Conservation (phyloP, 1,140 invertebrate species). For the Leptinotarsa undecemlineata region DNA sequence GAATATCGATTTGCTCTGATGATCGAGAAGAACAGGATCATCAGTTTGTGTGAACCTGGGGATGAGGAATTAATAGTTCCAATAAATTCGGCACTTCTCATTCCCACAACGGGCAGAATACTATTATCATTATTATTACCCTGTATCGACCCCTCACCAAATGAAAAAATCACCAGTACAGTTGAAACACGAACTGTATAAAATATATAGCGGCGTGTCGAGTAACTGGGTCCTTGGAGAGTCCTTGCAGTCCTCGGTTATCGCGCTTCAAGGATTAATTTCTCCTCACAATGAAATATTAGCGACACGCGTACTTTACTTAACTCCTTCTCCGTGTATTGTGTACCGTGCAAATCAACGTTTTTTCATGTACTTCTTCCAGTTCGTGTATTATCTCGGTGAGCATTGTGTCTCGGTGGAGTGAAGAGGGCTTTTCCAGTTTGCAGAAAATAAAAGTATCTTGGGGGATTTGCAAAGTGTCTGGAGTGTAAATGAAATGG, state of each 20-base stretch:
- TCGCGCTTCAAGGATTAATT: slow-evolving; percentile 7
- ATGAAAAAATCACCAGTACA: neutral
- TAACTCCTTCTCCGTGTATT: slow-evolving; percentile 4
- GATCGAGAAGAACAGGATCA: no score
- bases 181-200: no score
- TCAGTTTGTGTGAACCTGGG: no score
- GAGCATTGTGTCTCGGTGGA: slow-evolving; percentile 9
- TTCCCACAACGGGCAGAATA: neutral
- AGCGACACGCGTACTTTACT: neutral
- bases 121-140: neutral
- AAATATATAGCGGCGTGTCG: neutral
- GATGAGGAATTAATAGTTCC: no score
- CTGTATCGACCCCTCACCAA: neutral
- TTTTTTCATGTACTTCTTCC: slow-evolving; percentile 12
- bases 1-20: no score
- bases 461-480: slow-evolving; percentile 9
- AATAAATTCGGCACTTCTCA: no score
- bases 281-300: slow-evolving; percentile 13
- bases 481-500: slow-evolving; percentile 4
- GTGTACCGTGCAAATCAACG: slow-evolving; percentile 1
- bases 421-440: slow-evolving; percentile 5
- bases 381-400: slow-evolving; percentile 6
- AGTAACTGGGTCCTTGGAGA: slow-evolving; percentile 13
- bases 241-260: slow-evolving; percentile 9
- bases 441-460: neutral